Base-by-base conservation (phyloP, 2,113 vertebrate species). In the Suncus etruscus region DNA sequence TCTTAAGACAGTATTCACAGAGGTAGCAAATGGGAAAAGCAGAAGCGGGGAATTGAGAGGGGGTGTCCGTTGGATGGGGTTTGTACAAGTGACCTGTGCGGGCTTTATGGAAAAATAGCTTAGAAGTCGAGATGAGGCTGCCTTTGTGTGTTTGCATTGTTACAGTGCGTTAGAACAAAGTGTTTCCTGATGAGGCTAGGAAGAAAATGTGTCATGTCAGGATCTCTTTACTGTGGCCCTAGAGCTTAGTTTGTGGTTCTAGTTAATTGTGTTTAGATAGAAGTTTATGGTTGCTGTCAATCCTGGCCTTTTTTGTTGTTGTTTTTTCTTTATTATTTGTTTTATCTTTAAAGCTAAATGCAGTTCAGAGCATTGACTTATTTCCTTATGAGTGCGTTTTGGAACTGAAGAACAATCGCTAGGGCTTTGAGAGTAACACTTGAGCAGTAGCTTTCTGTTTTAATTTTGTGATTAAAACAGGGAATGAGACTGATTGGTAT, bases 361-460 rank as follows among this genome's bases (percentile, higher is more conserved):
- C 11, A 47, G 0, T 68, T 85, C 50, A 24, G 48, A 27, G 8
- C 39, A 58, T 54, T 69, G 87, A 78, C 70, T 0, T 65, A 11
- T 83, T 90, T 94, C 48, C 3, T 63, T 58, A 50, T 0, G 29
- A 73, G 15, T 79, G 29, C 8, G 16, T 84, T 39, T 81, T 78
- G 32, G n/a, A 78, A 32, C 72, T 88, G 68, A 75, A 86, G 39
- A 78, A 20, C 63, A 61, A 14, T 66, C 25, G 66, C 22, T 66
- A 8, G 83, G 83, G 48, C 69, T 86, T 87, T 90, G 80, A 72
- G 90, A 91, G 31, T 80, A 22, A 1, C 74, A 27, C 32, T 27
- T 68, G 29, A 75, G 58, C 18, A 0, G 54, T 83, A 3, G 48
- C 16, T 87, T 79, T 51, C 3, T 11, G 0, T 77, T 90, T 70